Conservation (phyloP, 2,888 invertebrate genomes). For the Heliconius charithonia region DNA sequence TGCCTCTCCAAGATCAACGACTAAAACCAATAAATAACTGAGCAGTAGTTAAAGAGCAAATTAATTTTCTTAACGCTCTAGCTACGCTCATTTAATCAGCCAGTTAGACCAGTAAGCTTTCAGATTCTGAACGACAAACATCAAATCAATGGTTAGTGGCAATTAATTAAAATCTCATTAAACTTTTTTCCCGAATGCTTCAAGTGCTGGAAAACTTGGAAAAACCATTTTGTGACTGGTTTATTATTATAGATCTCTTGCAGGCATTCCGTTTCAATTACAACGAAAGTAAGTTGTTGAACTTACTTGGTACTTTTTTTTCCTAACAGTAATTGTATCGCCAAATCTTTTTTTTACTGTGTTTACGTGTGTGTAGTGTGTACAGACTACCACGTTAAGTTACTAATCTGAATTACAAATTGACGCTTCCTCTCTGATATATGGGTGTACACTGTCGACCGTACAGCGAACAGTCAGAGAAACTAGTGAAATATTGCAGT, state of each 20-base stretch:
- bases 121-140: constrained; percentile 52
- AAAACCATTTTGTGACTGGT: constrained; percentile 52
- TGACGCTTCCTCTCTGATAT: constrained; percentile 53
- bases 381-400: background rate
- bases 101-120: constrained; percentile 51
- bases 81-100: constrained; percentile 45
- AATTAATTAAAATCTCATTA: constrained; percentile 73
- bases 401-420: constrained; percentile 52
- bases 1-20: constrained; percentile 52
- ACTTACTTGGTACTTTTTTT: constrained; percentile 47
- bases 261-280: constrained; percentile 59
- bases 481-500: constrained; percentile 70
- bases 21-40: constrained; percentile 56
- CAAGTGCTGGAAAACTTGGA: constrained; percentile 63
- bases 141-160: constrained; percentile 50
- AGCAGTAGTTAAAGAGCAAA: constrained; percentile 55
- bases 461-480: constrained; percentile 56
- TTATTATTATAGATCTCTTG: constrained; percentile 25
- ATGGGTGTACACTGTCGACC: constrained; percentile 47
- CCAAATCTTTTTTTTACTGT: constrained; percentile 23
- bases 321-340: constrained; percentile 49
- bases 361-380: background rate
- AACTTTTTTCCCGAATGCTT: constrained; percentile 65
- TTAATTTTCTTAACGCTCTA: constrained; percentile 56
- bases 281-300: constrained; percentile 62